Percentiles rank a stretch among this genome's conserved stretches.
Conservation (phyloP, 2,797 vertebrate species). For the Luscinia megarhynchos region DNA sequence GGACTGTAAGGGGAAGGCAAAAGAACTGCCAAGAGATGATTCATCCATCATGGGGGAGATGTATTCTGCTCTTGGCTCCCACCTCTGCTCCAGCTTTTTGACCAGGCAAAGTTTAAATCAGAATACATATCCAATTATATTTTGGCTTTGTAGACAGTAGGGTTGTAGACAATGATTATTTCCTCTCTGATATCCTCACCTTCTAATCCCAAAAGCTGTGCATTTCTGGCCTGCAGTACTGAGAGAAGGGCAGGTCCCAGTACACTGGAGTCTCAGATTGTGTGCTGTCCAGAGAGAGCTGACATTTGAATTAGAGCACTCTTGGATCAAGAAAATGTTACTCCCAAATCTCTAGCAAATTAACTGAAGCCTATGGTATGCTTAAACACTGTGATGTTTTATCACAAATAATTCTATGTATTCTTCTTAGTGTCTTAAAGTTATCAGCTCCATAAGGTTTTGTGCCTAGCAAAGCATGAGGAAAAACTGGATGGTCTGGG, state of each 20-base stretch:
- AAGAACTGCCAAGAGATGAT: not conserved
- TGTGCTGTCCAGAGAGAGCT: not conserved
- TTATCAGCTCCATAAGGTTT: not conserved
- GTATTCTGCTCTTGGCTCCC: not conserved
- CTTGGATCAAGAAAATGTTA: not conserved
- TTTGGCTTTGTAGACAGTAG: not conserved
- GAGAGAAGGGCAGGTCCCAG: not conserved
- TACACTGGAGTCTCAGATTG: not conserved
- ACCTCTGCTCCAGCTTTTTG: not conserved
- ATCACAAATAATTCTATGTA: not conserved
- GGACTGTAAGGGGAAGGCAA: not conserved
- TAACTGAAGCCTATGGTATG: not conserved
- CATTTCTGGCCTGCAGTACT: not conserved
- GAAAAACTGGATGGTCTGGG: not conserved
- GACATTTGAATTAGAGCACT: not conserved
- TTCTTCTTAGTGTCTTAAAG: not conserved
- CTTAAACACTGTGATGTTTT: not conserved
- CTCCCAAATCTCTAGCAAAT: not conserved
- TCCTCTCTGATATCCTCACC: not conserved
- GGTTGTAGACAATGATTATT: not conserved
- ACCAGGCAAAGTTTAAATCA: not conserved
- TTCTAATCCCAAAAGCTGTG: not conserved
- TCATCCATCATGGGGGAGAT: not conserved
- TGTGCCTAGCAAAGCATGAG: not conserved
- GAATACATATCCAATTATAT: not conserved